A percentile compares a stretch with the other conserved stretches of the same genome.
Conservation (phyloP, 2,113 vertebrate species). For the Notothenia coriiceps region DNA sequence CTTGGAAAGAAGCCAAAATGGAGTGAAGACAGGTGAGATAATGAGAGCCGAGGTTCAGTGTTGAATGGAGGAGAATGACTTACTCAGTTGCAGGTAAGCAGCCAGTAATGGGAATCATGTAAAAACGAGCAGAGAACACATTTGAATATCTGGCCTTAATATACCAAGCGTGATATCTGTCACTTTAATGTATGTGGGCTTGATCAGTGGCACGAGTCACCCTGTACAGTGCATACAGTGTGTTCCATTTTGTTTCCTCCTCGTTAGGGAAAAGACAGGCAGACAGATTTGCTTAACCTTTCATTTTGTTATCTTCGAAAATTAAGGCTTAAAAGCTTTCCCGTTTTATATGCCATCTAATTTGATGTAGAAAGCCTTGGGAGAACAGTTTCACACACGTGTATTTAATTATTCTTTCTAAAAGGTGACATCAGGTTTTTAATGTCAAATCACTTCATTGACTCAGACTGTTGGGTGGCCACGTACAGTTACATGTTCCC, state of each 20-base stretch:
- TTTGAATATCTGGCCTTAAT: neutral
- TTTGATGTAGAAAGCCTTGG: conserved; percentile 15
- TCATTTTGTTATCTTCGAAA: neutral
- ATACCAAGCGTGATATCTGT: neutral
- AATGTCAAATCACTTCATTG: neutral
- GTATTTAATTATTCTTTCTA: conserved; percentile 5
- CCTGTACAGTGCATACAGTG: neutral
- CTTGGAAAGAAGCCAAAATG: neutral
- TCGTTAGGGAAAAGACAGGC: neutral
- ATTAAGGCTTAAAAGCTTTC: conserved; percentile 25
- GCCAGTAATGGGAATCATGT: no score
- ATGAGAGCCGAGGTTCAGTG: neutral
- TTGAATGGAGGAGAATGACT: neutral
- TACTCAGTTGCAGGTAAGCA: neutral
- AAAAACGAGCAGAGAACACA: neutral
- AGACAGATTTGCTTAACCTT: conserved; percentile 19
- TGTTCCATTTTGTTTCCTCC: neutral
- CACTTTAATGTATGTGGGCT: neutral
- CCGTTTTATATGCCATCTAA: neutral
- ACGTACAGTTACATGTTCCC: neutral
- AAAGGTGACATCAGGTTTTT: conserved; percentile 12
- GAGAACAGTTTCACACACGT: neutral
- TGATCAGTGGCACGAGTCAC: conserved; percentile 4
- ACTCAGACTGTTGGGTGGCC: neutral
- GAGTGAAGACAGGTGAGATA: neutral